A percentile compares a stretch with the other conserved stretches of the same genome.
phyloP scores from a whole-genome alignment of 2,888 invertebrate species.

The Globia sparganii region DNA sequence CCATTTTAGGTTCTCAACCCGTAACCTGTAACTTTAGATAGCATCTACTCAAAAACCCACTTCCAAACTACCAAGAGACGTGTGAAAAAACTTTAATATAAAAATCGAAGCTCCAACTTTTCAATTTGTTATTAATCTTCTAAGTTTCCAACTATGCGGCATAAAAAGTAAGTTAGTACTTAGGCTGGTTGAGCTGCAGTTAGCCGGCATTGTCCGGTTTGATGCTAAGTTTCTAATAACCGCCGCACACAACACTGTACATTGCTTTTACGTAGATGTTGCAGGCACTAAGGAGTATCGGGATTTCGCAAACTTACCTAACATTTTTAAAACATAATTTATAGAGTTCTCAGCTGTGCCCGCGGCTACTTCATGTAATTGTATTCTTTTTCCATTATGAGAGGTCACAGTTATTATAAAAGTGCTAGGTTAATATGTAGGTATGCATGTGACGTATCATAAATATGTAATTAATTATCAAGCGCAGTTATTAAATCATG shows the following conservation, averaged over 20 bases:
- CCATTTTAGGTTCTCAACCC: neutral
- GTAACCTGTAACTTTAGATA: neutral
- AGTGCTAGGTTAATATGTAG: too few relatives aligned
- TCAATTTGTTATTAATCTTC: slow-evolving; percentile 50
- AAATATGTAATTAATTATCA: too few relatives aligned
- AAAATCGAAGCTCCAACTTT: slow-evolving; percentile 34
- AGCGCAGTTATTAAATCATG: too few relatives aligned
- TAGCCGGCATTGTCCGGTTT: slow-evolving; percentile 46
- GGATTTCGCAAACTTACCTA: neutral
- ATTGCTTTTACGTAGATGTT: slow-evolving; percentile 14
- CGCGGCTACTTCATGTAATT: neutral
- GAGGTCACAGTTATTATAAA: neutral
- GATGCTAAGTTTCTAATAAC: slow-evolving; percentile 63
- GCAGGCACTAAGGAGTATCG: neutral
- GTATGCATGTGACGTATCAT: too few relatives aligned
- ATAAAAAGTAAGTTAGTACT: slow-evolving; percentile 38
- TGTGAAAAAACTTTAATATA: slow-evolving; percentile 10
- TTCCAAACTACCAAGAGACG: neutral
- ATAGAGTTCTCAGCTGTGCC: neutral
- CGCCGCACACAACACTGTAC: slow-evolving; percentile 42
- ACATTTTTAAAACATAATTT: neutral
- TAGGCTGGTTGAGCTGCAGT: slow-evolving; percentile 26
- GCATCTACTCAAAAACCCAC: neutral
- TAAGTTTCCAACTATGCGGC: slow-evolving; percentile 30
- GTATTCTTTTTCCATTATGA: neutral